These are phyloP conservation scores for Psammodynastes pulverulentus DNA, from an alignment of 2,113 vertebrate species.

Conservation along the genomic window DNA sequence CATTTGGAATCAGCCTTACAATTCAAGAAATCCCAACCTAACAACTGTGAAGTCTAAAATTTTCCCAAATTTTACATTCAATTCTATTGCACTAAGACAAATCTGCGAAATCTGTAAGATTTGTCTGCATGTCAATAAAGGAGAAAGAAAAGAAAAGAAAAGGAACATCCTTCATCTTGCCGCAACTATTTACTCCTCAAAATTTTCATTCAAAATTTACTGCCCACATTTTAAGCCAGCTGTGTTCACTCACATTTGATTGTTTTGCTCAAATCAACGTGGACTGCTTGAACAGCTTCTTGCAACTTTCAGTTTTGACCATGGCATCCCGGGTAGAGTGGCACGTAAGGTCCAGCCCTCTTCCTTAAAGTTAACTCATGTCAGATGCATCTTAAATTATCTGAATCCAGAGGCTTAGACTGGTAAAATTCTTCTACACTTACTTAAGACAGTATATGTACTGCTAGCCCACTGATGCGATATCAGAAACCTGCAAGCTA, in stretches of 20 bases:
- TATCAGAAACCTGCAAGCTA: conserved; percentile 72
- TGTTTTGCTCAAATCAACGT: conserved; percentile 47
- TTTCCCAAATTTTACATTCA: conserved; percentile 4
- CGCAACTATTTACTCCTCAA: conserved; percentile 2
- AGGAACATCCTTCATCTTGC: not conserved
- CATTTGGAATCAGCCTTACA: conserved; percentile 15
- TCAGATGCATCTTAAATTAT: conserved; percentile 26
- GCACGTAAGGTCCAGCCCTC: conserved; percentile 7
- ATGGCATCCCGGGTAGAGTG: conserved; percentile 12
- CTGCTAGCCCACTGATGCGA: conserved; percentile 67
- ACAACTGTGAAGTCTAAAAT: conserved; percentile 25
- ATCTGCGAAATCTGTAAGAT: conserved; percentile 49
- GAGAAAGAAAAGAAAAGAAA: not conserved
- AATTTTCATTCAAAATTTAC: conserved; percentile 27
- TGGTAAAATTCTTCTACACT: conserved; percentile 65
- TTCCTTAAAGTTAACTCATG: not conserved
- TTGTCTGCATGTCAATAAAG: not conserved
- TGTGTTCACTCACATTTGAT: conserved; percentile 34
- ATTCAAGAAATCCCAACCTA: not conserved
- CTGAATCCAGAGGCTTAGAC: conserved; percentile 54
- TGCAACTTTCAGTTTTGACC: conserved; percentile 68
- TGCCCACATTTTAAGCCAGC: conserved; percentile 50
- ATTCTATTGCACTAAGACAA: conserved; percentile 23
- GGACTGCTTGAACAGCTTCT: conserved; percentile 50
- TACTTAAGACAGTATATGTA: conserved; percentile 65